phyloP scores from a whole-genome alignment of 2,888 invertebrate species.

The Caenorhabditis imperialis region DNA sequence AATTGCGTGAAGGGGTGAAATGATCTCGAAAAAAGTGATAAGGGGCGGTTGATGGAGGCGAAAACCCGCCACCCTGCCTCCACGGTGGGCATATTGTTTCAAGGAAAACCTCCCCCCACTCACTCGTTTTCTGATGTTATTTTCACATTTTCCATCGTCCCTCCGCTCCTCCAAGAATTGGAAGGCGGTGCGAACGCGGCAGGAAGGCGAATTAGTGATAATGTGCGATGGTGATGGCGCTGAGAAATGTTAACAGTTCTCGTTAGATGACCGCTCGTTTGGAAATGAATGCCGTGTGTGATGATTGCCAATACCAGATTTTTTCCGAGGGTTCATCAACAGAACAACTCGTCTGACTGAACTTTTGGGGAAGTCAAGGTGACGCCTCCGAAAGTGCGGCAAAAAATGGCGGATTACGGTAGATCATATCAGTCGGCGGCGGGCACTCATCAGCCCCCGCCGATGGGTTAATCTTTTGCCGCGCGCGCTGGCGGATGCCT shows the following conservation, averaged over 20 bases:
- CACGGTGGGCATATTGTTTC: slow-evolving; percentile 33
- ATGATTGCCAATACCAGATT: slow-evolving; percentile 21
- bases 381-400: slow-evolving; percentile 15
- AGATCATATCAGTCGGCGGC: slow-evolving; percentile 27
- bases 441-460: slow-evolving; percentile 15
- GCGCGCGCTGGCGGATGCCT: slow-evolving; percentile 43
- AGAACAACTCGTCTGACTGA: background rate
- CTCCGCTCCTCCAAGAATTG: slow-evolving; percentile 31
- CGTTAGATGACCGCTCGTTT: slow-evolving; percentile 43
- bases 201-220: slow-evolving; percentile 49
- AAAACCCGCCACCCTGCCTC: slow-evolving; percentile 28
- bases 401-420: slow-evolving; percentile 24
- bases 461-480: slow-evolving; percentile 52
- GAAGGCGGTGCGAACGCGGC: slow-evolving; percentile 31
- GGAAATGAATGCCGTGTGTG: slow-evolving; percentile 22
- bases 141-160: slow-evolving; percentile 13
- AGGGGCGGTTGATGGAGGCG: slow-evolving; percentile 10
- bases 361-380: background rate
- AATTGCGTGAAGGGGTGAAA: slow-evolving; percentile 14
- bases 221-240: slow-evolving; percentile 45
- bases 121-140: slow-evolving; percentile 45
- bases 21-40: slow-evolving; percentile 43
- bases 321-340: too few relatives aligned
- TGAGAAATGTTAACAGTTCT: slow-evolving; percentile 52
- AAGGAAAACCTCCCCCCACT: slow-evolving; percentile 34